Conservation (phyloP, 2,888 invertebrate genomes). For the Chrysina gloriosa region DNA sequence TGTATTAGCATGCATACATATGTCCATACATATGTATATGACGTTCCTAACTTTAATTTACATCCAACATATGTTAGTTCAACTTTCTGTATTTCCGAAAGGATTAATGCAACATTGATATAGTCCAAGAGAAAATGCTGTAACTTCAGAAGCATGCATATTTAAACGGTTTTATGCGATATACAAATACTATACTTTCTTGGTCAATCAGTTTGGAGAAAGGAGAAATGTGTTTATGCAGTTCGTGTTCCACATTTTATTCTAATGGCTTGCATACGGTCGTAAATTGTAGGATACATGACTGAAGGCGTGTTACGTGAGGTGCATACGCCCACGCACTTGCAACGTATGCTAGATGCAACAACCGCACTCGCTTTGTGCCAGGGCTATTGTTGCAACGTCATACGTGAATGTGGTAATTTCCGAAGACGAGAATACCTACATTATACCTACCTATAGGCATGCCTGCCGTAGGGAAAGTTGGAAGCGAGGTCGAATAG, state of each 20-base stretch:
- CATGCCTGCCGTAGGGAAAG: constrained; percentile 47
- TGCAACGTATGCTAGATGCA: constrained; percentile 33
- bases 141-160: no score
- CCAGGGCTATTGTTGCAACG: constrained; percentile 27
- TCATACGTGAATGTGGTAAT: constrained; percentile 32
- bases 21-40: no score
- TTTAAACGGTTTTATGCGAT: background rate
- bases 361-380: constrained; percentile 28
- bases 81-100: no score
- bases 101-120: background rate
- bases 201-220: constrained; percentile 3
- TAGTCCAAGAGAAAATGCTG: background rate
- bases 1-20: no score
- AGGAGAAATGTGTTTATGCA: constrained; percentile 31
- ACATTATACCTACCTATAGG: constrained; percentile 4
- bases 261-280: constrained; percentile 36
- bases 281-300: constrained; percentile 39
- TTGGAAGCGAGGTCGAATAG: constrained; percentile 48
- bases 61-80: no score
- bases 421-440: constrained; percentile 27
- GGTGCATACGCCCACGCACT: constrained; percentile 48
- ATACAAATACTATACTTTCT: background rate
- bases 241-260: constrained; percentile 39
- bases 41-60: no score
- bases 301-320: constrained; percentile 43